Evolutionary conservation across 2,888 invertebrate species (phyloP).

Genomic region (Copidosoma aretas): DNA sequence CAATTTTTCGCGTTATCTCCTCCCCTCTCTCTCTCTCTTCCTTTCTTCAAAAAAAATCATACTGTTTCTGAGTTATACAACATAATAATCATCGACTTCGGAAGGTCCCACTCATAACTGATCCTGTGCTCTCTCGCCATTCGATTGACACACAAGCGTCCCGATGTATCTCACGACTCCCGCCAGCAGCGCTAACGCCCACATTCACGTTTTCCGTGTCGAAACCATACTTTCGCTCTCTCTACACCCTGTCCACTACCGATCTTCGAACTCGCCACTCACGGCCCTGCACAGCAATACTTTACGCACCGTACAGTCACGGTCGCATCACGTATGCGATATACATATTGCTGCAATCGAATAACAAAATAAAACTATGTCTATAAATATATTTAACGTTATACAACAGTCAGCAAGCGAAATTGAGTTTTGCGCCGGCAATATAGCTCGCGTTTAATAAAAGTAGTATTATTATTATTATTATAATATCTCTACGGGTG

Average conservation of each 20-base stretch:
- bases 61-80: too few species aligned
- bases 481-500: too few species aligned
- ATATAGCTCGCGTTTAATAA: constrained; percentile 20
- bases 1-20: constrained; percentile 10
- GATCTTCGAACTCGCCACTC: too few species aligned
- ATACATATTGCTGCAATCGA: constrained; percentile 36
- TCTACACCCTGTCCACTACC: not conserved
- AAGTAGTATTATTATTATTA: too few species aligned
- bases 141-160: too few species aligned
- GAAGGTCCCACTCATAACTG: too few species aligned
- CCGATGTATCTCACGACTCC: too few species aligned
- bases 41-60: not conserved
- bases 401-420: constrained; percentile 60
- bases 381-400: constrained; percentile 52
- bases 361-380: constrained; percentile 45
- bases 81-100: too few species aligned
- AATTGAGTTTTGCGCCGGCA: constrained; percentile 47
- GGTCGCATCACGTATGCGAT: not conserved
- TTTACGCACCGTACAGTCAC: too few species aligned
- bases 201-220: constrained; percentile 1
- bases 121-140: too few species aligned
- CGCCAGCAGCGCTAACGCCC: too few species aligned
- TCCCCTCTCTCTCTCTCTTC: not conserved
- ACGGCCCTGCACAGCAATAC: too few species aligned
- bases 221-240: constrained; percentile 8